Percentiles rank a stretch among this genome's conserved stretches.
phyloP scores from a whole-genome alignment of 2,797 vertebrate species.

The Eulemur rubriventer region DNA sequence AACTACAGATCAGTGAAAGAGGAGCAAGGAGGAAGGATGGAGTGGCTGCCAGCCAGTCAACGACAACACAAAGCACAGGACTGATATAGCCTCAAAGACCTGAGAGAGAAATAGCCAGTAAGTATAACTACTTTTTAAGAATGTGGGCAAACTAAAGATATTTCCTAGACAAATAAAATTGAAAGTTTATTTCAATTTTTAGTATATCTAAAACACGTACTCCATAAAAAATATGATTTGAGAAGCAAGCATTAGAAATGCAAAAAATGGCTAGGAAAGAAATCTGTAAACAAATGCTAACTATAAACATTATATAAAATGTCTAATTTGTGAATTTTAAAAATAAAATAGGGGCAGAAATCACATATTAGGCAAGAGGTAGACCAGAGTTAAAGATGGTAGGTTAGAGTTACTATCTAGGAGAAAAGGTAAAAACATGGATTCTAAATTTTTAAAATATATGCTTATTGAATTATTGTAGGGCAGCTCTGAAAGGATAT shows the following conservation, averaged over 20 bases:
- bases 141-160: background rate
- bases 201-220: background rate
- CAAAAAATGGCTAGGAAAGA: background rate
- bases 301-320: background rate
- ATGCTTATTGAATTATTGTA: slow-evolving; percentile 25
- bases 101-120: background rate
- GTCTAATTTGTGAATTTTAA: background rate
- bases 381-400: background rate
- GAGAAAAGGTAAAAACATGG: background rate
- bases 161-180: background rate
- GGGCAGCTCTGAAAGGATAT: background rate
- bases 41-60: background rate
- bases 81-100: background rate
- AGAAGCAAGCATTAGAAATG: background rate
- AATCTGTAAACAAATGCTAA: background rate
- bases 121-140: background rate
- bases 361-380: background rate
- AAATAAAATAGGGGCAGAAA: background rate
- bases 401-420: background rate
- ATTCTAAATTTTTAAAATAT: background rate
- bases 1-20: background rate
- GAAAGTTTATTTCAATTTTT: background rate
- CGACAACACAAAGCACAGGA: background rate
- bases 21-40: background rate
- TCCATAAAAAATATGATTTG: background rate